Evolutionary conservation across 1,140 invertebrate species (phyloP).

Genomic region (Ceratosolen solmsi): DNA sequence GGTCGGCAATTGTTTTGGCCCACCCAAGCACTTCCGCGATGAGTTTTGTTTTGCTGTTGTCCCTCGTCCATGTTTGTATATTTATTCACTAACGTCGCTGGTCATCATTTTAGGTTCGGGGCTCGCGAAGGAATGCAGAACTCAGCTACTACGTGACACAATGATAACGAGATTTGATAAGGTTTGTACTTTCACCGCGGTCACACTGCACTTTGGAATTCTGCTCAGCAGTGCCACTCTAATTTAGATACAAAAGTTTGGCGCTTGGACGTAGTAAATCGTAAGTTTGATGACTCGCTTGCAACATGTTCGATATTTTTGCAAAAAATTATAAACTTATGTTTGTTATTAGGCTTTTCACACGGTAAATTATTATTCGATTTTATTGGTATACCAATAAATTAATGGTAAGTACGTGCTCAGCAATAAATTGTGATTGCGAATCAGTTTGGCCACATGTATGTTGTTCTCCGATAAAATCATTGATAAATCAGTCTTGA

Average conservation of each 20-base stretch:
- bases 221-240: too few species aligned
- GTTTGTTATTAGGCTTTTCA: too few species aligned
- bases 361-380: too few species aligned
- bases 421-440: background rate
- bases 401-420: background rate
- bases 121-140: background rate
- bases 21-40: slow-evolving; percentile 2
- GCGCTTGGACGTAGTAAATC: too few species aligned
- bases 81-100: too few species aligned
- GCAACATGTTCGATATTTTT: too few species aligned
- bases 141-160: background rate
- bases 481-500: background rate
- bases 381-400: too few species aligned
- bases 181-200: too few species aligned
- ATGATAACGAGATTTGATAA: background rate
- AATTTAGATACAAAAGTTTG: too few species aligned
- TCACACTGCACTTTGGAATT: too few species aligned
- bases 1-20: slow-evolving; percentile 27
- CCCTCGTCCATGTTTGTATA: background rate
- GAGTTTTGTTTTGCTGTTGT: background rate
- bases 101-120: background rate
- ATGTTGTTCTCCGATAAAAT: background rate
- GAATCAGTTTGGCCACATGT: background rate
- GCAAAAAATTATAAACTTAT: too few species aligned
- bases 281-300: too few species aligned